Percentiles rank a stretch among this genome's conserved stretches.
Evolutionary conservation across 2,113 vertebrate genomes (phyloP).

Genomic region (Tretioscincus oriximinensis): DNA sequence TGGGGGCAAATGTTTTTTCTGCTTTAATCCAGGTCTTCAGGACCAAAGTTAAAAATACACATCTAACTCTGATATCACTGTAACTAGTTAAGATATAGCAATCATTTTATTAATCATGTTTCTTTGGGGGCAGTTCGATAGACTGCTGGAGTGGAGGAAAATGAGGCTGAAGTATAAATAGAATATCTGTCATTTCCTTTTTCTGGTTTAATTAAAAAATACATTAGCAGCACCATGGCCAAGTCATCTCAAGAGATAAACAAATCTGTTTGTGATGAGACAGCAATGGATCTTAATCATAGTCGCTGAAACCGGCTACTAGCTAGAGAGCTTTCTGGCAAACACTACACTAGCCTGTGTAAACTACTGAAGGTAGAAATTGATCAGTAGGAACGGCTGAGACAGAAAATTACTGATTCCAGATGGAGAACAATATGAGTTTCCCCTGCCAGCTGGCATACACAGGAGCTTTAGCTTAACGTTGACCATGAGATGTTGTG

Average conservation of each 20-base stretch:
- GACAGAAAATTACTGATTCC: constrained; percentile 6
- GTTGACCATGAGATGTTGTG: neutral
- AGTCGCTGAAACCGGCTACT: constrained; percentile 2
- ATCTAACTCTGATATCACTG: too few relatives aligned
- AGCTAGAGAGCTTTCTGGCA: neutral
- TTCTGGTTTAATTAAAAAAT: neutral
- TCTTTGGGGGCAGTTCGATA: neutral
- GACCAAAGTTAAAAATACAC: too few relatives aligned
- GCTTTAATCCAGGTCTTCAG: too few relatives aligned
- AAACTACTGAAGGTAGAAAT: constrained; percentile 15
- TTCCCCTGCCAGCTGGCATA: neutral
- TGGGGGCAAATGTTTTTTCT: too few relatives aligned
- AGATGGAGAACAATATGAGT: neutral
- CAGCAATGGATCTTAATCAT: rapidly evolving
- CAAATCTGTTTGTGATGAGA: neutral
- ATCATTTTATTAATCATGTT: too few relatives aligned
- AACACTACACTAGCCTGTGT: neutral
- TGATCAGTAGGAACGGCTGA: neutral
- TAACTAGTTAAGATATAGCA: too few relatives aligned
- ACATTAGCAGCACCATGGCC: neutral
- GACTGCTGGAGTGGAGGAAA: neutral
- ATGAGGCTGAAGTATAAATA: neutral
- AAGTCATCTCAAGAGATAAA: neutral
- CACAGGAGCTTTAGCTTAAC: constrained; percentile 1
- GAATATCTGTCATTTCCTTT: neutral